Percentiles rank a stretch among this genome's conserved stretches.
Evolutionary conservation across 1,140 invertebrate species (phyloP).

Genomic region (Harlomillsia oculata): DNA sequence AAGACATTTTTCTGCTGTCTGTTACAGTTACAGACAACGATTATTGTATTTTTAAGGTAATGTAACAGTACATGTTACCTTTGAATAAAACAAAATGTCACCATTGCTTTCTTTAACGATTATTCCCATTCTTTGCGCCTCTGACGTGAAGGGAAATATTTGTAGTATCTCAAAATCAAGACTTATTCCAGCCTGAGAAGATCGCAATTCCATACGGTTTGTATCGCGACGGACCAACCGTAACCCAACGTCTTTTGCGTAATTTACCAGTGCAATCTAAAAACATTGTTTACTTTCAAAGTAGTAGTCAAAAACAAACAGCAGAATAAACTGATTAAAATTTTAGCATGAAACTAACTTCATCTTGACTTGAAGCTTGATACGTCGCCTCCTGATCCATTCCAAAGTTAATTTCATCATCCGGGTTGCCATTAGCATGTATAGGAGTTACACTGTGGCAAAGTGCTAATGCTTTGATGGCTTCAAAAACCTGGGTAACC

Average conservation of each 20-base stretch:
- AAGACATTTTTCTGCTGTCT: not conserved
- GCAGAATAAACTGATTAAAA: no score
- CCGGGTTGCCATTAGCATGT: conserved; percentile 53
- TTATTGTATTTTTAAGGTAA: no score
- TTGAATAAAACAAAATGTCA: no score
- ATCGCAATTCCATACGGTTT: conserved; percentile 16
- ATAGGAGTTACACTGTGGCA: conserved; percentile 99
- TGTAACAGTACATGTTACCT: no score
- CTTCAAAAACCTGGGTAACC: conserved; percentile 70
- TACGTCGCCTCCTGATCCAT: conserved; percentile 35
- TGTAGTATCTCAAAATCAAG: conserved; percentile 74
- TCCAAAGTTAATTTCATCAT: conserved; percentile 38
- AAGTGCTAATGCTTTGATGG: conserved; percentile 85
- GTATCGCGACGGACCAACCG: conserved; percentile 27
- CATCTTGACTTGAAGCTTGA: conserved; percentile 94
- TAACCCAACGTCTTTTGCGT: conserved; percentile 29
- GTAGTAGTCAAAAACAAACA: no score
- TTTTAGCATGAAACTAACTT: conserved; percentile 49
- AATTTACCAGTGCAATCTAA: conserved; percentile 32
- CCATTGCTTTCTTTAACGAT: conserved; percentile 73
- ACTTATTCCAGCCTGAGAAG: conserved; percentile 55
- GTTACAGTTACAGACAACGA: no score
- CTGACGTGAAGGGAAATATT: conserved; percentile 96
- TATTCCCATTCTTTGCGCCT: conserved; percentile 98
- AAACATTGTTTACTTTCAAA: not conserved